Evolutionary conservation across 2,797 vertebrate species (phyloP), one percentile per base, ranked within the genome.

Genomic region (Micrastur ruficollis): DNA sequence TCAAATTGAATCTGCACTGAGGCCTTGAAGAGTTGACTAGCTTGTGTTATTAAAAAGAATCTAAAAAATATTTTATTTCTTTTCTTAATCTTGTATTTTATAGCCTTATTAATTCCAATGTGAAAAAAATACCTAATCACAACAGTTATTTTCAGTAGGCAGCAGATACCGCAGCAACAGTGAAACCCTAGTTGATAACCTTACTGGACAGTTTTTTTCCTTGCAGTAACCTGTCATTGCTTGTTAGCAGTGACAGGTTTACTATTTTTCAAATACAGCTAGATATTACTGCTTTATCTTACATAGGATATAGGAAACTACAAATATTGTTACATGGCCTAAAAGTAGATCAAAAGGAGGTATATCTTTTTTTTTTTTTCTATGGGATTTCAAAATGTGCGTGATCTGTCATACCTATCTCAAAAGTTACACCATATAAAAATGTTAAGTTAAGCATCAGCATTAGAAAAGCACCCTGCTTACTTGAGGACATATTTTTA

Each of bases 121-220:
- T 86, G 68, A 95, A 97, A 96, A 81, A 90, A 71, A 34, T 76
- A 91, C 90, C 75, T 90, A 92, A 94, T 71, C 44, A 70, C 42
- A 95, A 13, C 31, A 50, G 19, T 71, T 95, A 53, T 80, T 96
- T 93, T 93, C 52, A 34, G 55, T 62, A 90, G 46, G 47, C 62
- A 94, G 62, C 46, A 97, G 84, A 95, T 94, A 93, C 61, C 90
- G 50, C 91, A 91, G 76, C 44, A 96, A 50, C 50, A 78, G n/a
- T 58, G 92, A 97, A 95, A 53, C 55, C 63, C 67, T 82, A 86
- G 66, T 17, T 52, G 61, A 53, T 46, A 90, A 91, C 94, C 61
- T 82, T 85, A 91, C 53, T 76, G 67, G 71, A 55, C 70, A 46
- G 34, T 22, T 85, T 96, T 93, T 81, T 68, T 58, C 52, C 52